A percentile compares a stretch with the other conserved stretches of the same genome.
Conservation (phyloP, 1,140 invertebrate genomes). For the Ips typographus region DNA sequence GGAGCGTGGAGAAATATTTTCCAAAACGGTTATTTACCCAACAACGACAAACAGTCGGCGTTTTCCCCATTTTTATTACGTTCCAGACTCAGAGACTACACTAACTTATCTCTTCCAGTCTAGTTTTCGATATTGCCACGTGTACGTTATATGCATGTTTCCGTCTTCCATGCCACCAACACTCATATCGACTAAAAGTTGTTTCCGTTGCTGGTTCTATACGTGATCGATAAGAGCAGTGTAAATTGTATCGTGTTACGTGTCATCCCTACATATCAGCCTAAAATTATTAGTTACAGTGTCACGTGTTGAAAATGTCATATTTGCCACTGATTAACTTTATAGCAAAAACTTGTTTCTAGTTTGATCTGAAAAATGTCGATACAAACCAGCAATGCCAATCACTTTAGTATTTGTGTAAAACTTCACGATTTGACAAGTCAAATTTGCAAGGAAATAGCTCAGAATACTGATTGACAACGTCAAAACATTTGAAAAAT, state of each 20-base stretch:
- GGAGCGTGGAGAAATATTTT: conserved; percentile 4
- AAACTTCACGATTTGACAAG: too few species aligned
- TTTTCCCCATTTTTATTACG: neutral
- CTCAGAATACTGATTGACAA: too few species aligned
- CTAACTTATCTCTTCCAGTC: neutral
- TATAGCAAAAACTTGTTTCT: too few species aligned
- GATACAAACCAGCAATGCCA: too few species aligned
- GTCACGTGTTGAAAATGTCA: neutral
- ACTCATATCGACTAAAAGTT: neutral
- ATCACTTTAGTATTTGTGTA: too few species aligned
- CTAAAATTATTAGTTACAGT: neutral
- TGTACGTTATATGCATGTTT: neutral
- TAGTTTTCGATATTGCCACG: neutral
- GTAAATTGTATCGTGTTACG: neutral
- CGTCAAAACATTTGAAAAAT: too few species aligned
- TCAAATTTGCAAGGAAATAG: too few species aligned
- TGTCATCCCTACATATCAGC: neutral
- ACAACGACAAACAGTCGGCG: neutral
- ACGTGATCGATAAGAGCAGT: neutral
- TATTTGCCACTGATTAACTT: too few species aligned
- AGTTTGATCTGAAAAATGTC: too few species aligned
- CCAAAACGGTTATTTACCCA: conserved; percentile 8
- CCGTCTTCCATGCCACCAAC: neutral
- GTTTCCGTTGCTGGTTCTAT: neutral
- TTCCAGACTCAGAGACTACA: neutral